Evolutionary conservation across 2,888 invertebrate species (phyloP), one percentile per base, ranked within the genome.

Genomic region (Clusia tigrina): DNA sequence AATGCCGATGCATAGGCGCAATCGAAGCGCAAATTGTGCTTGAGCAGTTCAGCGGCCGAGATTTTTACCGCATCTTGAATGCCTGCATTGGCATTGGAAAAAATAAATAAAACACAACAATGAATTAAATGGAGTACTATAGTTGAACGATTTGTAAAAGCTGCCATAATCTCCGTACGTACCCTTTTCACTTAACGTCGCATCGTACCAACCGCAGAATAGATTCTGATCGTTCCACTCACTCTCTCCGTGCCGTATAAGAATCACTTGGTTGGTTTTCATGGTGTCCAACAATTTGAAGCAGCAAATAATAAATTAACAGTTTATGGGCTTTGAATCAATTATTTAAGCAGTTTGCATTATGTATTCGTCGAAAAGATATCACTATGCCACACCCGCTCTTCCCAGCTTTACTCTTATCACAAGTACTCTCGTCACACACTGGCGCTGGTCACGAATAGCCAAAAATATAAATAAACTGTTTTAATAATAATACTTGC

Each of bases 1-100:
- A 95, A 80, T 2, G 91, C 89, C 0, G 95, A 95, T 0, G 94
- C 93, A 77, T 91, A 92, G 1, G 93, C 93, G 0, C 91, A 78
- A 78, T 95, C 94, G 74, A 95, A 94, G 71, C 87, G 86, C 68
- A 89, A 88, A 1, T 89, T 88, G 23, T 89, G 89, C 0, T 89
- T 85, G 75, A 89, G 89, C 42, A 95, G 79, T 1, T 91, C 90
- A 74, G 89, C 92, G 5, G 92, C 93, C 1, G 83, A 79, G 37
- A 83, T 74, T 23, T 67, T 71, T 9, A 69, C 74, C 70, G 77
- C 85, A 80, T 78, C 80, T 12, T 73, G 62, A 17, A 75, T 65
- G 58, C 83, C 83, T 83, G 62, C 23, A 62, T 54, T 22, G 54
- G 58, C 46, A 20, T 26, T 24, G 23, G 12, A 20, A 26, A 26